Percentiles rank a stretch among this genome's conserved stretches.
These are phyloP conservation scores for Pelecanus crispus DNA, from an alignment of 2,113 vertebrate species.

Conservation along the genomic window DNA sequence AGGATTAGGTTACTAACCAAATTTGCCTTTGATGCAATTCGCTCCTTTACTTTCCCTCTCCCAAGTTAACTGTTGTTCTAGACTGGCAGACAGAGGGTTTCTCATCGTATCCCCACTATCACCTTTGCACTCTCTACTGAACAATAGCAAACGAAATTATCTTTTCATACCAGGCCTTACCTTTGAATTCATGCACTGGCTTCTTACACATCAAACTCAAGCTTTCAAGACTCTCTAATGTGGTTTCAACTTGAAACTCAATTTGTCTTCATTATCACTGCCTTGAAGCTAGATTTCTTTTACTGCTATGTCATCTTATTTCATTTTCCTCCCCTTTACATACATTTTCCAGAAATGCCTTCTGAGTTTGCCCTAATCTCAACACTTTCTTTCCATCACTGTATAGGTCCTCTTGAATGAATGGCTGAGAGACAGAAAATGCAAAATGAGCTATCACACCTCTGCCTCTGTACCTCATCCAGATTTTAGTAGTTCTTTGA, in stretches of 20 bases:
- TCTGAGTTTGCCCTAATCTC: background rate
- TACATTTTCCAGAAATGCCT: background rate
- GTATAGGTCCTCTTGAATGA: background rate
- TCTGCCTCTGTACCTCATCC: background rate
- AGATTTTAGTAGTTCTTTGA: background rate
- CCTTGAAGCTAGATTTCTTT: background rate
- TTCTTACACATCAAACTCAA: background rate
- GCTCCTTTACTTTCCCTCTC: background rate
- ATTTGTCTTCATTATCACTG: background rate
- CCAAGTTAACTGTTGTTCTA: background rate
- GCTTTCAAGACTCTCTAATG: background rate
- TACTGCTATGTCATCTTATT: background rate
- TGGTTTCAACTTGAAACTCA: background rate
- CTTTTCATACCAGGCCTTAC: background rate
- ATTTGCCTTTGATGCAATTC: background rate
- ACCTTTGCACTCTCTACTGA: background rate
- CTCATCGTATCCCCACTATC: background rate
- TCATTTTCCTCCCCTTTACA: background rate
- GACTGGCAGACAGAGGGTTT: background rate
- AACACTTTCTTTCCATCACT: background rate
- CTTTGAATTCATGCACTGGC: background rate
- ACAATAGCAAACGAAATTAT: background rate
- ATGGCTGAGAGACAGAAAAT: background rate
- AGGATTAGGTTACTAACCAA: background rate
- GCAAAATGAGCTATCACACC: background rate